A percentile compares a stretch with the other conserved stretches of the same genome.
Evolutionary conservation across 2,888 invertebrate genomes (phyloP).

Genomic region (Willowsia nigromaculata): DNA sequence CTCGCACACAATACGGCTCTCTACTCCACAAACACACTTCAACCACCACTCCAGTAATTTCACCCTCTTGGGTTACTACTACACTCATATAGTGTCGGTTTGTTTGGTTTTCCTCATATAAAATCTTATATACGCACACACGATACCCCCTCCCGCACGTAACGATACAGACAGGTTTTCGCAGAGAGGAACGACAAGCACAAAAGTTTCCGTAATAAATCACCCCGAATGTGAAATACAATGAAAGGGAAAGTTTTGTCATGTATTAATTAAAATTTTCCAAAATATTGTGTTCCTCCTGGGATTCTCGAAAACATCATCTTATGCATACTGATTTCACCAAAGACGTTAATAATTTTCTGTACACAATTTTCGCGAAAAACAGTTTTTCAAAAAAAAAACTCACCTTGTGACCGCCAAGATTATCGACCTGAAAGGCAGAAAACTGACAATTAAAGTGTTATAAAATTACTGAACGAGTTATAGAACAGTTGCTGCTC

Average conservation of each 20-base stretch:
- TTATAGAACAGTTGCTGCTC: neutral
- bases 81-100: neutral
- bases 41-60: constrained; percentile 57
- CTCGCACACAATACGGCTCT: neutral
- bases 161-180: constrained; percentile 57
- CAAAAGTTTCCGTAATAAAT: constrained; percentile 78
- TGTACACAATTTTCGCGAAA: neutral
- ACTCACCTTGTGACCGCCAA: constrained; percentile 77
- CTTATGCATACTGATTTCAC: constrained; percentile 72
- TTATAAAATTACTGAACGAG: neutral
- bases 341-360: neutral
- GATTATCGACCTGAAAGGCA: constrained; percentile 75
- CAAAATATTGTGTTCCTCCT: constrained; percentile 78
- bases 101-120: neutral
- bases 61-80: neutral
- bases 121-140: no score
- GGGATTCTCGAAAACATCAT: constrained; percentile 69
- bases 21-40: constrained; percentile 37
- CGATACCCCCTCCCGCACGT: no score
- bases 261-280: constrained; percentile 79
- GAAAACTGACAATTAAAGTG: constrained; percentile 15
- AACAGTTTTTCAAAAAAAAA: neutral
- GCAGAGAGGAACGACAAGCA: constrained; percentile 36
- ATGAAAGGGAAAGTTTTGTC: constrained; percentile 79
- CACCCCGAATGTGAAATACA: constrained; percentile 77